phyloP scores from a whole-genome alignment of 2,797 vertebrate species.

The Pipistrellus pipistrellus region DNA sequence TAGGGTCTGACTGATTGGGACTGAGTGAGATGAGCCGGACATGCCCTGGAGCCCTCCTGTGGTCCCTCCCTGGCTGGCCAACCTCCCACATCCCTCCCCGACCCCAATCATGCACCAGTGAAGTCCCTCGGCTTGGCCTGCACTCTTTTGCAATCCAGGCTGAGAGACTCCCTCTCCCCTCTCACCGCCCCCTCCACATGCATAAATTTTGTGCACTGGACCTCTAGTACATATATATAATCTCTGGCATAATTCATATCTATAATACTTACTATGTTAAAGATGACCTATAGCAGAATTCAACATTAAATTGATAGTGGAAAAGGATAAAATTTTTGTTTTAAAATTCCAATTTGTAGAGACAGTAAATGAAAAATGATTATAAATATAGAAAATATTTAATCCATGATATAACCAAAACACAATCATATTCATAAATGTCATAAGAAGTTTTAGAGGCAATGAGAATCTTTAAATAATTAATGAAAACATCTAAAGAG shows the following conservation, averaged over 20 bases:
- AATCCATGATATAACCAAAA: not conserved
- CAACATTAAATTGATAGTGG: not conserved
- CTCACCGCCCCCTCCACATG: too few relatives aligned
- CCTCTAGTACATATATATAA: not conserved
- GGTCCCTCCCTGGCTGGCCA: too few relatives aligned
- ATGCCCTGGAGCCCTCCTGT: too few relatives aligned
- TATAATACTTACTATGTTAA: constrained; percentile 17
- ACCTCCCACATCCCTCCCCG: too few relatives aligned
- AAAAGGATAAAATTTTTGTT: not conserved
- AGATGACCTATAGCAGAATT: not conserved
- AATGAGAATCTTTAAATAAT: not conserved
- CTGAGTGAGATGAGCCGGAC: too few relatives aligned
- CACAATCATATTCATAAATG: not conserved
- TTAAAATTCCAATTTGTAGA: constrained; percentile 22
- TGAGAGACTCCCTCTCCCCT: too few relatives aligned
- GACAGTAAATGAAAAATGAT: not conserved
- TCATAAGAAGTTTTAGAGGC: not conserved
- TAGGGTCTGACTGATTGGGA: too few relatives aligned
- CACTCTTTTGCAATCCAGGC: too few relatives aligned
- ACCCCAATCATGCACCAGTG: too few relatives aligned
- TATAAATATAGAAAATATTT: constrained; percentile 13
- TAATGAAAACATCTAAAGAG: not conserved
- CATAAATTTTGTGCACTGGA: too few relatives aligned
- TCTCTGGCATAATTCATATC: not conserved
- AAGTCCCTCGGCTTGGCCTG: too few relatives aligned